phyloP scores from a whole-genome alignment of 2,888 invertebrate species.

The Latheticus oryzae region DNA sequence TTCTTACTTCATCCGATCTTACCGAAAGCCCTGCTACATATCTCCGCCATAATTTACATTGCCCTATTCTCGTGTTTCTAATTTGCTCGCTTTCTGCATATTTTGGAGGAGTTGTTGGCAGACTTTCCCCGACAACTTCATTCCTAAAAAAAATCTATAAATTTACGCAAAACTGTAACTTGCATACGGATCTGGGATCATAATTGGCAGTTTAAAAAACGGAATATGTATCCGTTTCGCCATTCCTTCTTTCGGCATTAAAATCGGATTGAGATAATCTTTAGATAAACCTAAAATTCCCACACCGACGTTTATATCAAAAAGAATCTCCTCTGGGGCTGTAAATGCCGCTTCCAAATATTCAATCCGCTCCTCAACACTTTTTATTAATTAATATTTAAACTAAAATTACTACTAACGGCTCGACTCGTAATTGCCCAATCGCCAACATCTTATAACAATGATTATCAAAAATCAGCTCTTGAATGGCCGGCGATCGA shows the following conservation, averaged over 20 bases:
- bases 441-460: conserved; percentile 72
- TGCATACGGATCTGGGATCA: conserved; percentile 6
- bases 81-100: conserved; percentile 53
- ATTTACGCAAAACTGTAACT: conserved; percentile 4
- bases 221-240: conserved; percentile 43
- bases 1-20: conserved; percentile 13
- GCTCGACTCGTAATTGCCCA: conserved; percentile 63
- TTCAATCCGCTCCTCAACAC: conserved; percentile 64
- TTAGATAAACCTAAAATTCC: conserved; percentile 73
- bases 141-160: conserved; percentile 1
- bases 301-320: conserved; percentile 65
- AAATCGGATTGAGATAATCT: conserved; percentile 70
- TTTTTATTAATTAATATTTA: conserved; percentile 39
- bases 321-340: conserved; percentile 69
- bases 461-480: conserved; percentile 70
- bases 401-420: conserved; percentile 48
- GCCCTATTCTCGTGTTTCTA: conserved; percentile 49
- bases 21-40: conserved; percentile 34
- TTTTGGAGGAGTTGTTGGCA: conserved; percentile 51
- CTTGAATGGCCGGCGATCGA: conserved; percentile 71
- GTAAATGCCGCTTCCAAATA: conserved; percentile 70
- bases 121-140: conserved; percentile 48
- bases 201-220: conserved; percentile 23
- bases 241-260: conserved; percentile 61
- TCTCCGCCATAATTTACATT: conserved; percentile 57